Evolutionary conservation across 2,113 vertebrate species (phyloP).

Genomic region (Felis catus): DNA sequence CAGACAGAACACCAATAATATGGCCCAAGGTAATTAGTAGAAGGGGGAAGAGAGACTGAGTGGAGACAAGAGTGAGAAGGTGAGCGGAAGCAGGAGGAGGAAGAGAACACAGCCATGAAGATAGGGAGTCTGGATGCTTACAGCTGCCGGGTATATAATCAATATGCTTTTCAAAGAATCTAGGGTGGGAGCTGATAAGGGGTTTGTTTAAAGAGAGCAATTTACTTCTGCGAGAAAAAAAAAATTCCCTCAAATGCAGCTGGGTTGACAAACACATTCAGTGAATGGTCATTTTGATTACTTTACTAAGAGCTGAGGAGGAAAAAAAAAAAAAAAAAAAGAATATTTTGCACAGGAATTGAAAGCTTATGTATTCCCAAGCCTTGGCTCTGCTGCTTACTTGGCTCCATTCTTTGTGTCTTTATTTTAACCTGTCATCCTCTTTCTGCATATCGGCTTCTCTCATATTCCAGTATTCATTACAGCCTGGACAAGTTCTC

Average conservation of each 20-base stretch:
- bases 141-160: background rate
- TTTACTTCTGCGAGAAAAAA: background rate
- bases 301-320: background rate
- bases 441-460: background rate
- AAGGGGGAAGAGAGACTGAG: too few species aligned
- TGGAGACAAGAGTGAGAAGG: accelerated
- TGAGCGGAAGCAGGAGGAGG: accelerated
- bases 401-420: too few species aligned
- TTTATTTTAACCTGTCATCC: background rate
- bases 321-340: too few species aligned
- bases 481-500: background rate
- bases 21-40: accelerated
- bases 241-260: conserved; percentile 7
- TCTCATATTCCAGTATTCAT: background rate
- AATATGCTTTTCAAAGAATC: conserved; percentile 28
- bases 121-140: background rate
- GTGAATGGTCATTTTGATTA: conserved; percentile 59
- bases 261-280: background rate
- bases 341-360: background rate
- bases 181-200: background rate
- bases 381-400: background rate
- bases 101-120: accelerated
- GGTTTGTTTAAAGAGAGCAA: background rate
- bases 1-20: background rate
- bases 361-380: background rate